Evolutionary conservation across 2,888 invertebrate species (phyloP), one percentile per base, ranked within the genome.

Genomic region (Hybos culiciformis): DNA sequence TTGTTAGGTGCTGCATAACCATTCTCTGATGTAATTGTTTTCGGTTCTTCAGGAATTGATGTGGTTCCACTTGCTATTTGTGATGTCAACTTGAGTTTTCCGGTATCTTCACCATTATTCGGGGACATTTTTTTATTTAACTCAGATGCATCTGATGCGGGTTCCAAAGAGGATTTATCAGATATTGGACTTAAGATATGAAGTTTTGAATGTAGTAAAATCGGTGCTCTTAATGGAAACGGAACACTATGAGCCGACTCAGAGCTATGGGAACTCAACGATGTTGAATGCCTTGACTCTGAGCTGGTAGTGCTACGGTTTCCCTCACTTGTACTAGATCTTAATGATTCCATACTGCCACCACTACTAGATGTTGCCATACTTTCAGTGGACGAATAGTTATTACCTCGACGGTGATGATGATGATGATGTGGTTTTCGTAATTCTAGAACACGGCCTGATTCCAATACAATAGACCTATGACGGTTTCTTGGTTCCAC

Each of bases 131-230:
- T 81, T 58, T 78, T 77, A 54, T 82, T 83, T 58, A 84, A 83
- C 56, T 85, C 85, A 11, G 83, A 83, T 17, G 82, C 80, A 63
- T 87, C 86, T 7, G 84, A 83, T 17, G 77, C 81, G 12, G 83
- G 85, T 58, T 88, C 88, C 63, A 85, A 86, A 2, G 86, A 86
- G 18, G 87, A 87, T 66, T 87, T 88, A 65, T 88, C 88, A 45
- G 87, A 87, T 56, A 88, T 88, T 17, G 88, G 88, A 55, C 87
- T 88, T 37, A 88, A 71, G 59, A 88, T 85, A 64, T 88, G 86
- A 52, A 87, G 68, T 62, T 87, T 86, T 44, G 78, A 74, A 62
- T 83, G 81, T 53, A 82, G 77, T 33, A 76, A 64, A 62, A 81
- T 82, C 62, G 81, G 82, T 59, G 78, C 78, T 55, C 78, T 74